phyloP scores from a whole-genome alignment of 2,113 vertebrate genomes.

The Oreochromis tanganicae region DNA sequence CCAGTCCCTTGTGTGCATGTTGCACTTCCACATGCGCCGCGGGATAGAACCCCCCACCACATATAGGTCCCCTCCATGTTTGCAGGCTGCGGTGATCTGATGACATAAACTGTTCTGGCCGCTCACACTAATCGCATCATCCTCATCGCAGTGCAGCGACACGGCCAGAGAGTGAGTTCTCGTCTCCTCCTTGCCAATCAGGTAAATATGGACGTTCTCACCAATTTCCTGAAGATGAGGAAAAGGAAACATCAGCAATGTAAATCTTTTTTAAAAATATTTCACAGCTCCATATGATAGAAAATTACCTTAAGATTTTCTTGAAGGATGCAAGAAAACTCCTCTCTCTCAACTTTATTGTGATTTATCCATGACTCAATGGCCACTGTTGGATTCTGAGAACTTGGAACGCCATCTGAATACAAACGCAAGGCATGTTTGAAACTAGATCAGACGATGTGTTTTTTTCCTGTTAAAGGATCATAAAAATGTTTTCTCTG shows the following conservation, averaged over 20 bases:
- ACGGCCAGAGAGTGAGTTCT: conserved; percentile 92
- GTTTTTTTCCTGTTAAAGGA: background rate
- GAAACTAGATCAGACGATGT: background rate
- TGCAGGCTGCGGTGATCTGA: conserved; percentile 97
- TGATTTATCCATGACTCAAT: conserved; percentile 95
- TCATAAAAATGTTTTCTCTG: background rate
- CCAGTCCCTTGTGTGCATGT: conserved; percentile 98
- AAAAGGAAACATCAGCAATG: background rate
- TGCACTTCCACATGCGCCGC: conserved; percentile 99
- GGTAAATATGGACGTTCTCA: conserved; percentile 96
- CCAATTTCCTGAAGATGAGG: conserved; percentile 84
- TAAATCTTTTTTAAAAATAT: background rate
- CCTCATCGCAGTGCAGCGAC: conserved; percentile 91
- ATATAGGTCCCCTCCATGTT: conserved; percentile 91
- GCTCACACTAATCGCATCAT: conserved; percentile 89
- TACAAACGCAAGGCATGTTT: background rate
- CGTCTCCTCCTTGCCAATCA: conserved; percentile 94
- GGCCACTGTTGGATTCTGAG: conserved; percentile 88
- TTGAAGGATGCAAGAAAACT: conserved; percentile 83
- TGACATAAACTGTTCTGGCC: conserved; percentile 97
- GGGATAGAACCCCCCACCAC: conserved; percentile 97
- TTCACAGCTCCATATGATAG: background rate
- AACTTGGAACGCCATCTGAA: conserved; percentile 91
- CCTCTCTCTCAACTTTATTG: conserved; percentile 92
- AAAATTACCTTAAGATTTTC: conserved; percentile 87